phyloP scores from a whole-genome alignment of 2,113 vertebrate species.

The Trematocara zebra region DNA sequence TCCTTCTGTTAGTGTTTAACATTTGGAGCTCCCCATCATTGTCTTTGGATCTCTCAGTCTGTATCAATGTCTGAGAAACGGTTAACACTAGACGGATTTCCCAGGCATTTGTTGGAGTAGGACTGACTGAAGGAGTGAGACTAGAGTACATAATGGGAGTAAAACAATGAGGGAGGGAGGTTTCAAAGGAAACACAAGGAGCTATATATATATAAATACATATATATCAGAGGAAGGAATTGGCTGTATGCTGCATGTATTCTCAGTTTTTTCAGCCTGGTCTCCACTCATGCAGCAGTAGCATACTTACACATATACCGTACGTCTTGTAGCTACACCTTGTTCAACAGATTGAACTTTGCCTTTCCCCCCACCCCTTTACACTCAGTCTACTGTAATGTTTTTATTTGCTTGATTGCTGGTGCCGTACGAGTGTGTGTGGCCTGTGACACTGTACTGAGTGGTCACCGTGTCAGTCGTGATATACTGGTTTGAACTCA shows the following conservation, averaged over 20 bases:
- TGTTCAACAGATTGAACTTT: neutral
- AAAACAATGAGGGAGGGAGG: neutral
- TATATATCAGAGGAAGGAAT: neutral
- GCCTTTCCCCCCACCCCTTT: neutral
- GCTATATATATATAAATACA: neutral
- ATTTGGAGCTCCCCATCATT: neutral
- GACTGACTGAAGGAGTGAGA: neutral
- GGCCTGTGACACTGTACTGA: conserved; percentile 38
- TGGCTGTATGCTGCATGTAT: conserved; percentile 40
- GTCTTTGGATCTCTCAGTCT: conserved; percentile 5
- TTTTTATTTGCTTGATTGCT: conserved; percentile 38
- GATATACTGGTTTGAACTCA: conserved; percentile 33
- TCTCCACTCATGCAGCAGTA: conserved; percentile 17
- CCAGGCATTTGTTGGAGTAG: neutral
- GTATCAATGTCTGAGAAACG: neutral
- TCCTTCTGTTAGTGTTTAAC: neutral
- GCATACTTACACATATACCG: neutral
- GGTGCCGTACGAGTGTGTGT: conserved; percentile 26
- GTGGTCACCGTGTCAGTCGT: conserved; percentile 43
- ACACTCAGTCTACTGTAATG: neutral
- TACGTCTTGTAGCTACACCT: neutral
- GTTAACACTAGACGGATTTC: neutral
- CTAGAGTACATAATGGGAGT: neutral
- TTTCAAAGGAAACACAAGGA: conserved; percentile 4
- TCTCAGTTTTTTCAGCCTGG: conserved; percentile 1